Percentiles rank a stretch among this genome's conserved stretches.
Conservation (phyloP, 2,113 vertebrate genomes). For the Bos taurus region ARS-UCD2.0 NC_037349.1:17048501-17049000, state of each 20-base stretch:
- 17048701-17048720: neutral
- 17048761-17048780: neutral
- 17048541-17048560: neutral
- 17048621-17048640: neutral
- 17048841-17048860: neutral
- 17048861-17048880: neutral
- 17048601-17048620: neutral
- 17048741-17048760: neutral
- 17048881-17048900: neutral
- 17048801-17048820: neutral
- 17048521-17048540: neutral
- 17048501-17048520: neutral
- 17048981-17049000: neutral
- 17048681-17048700: neutral
- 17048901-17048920: neutral
- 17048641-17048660: neutral
- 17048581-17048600: neutral
- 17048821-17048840: neutral
- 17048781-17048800: neutral
- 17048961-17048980: neutral
- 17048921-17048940: neutral
- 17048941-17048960: neutral
- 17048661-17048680: neutral
- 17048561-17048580: neutral
- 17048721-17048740: neutral